These are phyloP conservation scores for Hydropsyche betteni DNA, from an alignment of 2,888 invertebrate species.

Conservation along the genomic window DNA sequence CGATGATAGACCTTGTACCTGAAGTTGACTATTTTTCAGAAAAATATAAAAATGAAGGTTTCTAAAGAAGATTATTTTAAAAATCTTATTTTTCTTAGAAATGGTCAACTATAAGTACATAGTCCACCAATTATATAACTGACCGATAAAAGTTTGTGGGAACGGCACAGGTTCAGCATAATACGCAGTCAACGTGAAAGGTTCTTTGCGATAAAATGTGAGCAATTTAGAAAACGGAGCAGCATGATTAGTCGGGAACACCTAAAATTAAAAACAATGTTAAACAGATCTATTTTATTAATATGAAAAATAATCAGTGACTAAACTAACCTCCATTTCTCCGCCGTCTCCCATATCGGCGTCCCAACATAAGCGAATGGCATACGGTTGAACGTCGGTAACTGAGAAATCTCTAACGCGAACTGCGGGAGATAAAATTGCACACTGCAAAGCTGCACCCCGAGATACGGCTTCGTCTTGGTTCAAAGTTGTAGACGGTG, in stretches of 20 bases:
- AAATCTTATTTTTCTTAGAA: not conserved
- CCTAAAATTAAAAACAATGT: conserved; percentile 54
- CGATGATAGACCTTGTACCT: too few species aligned
- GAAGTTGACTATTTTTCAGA: too few species aligned
- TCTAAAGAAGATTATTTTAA: not conserved
- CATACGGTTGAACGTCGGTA: conserved; percentile 91
- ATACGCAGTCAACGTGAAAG: conserved; percentile 86
- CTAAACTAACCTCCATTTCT: conserved; percentile 78
- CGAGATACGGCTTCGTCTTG: conserved; percentile 97
- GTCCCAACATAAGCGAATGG: conserved; percentile 87
- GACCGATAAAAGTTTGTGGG: conserved; percentile 82
- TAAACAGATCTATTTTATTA: not conserved
- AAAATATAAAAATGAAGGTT: not conserved
- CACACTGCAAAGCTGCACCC: conserved; percentile 96
- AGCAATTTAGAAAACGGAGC: conserved; percentile 95
- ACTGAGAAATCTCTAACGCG: conserved; percentile 95
- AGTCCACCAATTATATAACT: conserved; percentile 50
- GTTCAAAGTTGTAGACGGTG: conserved; percentile 94
- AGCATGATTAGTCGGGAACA: conserved; percentile 88
- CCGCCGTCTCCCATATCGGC: conserved; percentile 73
- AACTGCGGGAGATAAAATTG: conserved; percentile 96
- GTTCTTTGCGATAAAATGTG: conserved; percentile 89
- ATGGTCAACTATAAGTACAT: not conserved
- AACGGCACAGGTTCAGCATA: conserved; percentile 82
- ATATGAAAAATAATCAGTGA: not conserved